These are phyloP conservation scores for Sylvilagus floridanus DNA, from an alignment of 2,797 vertebrate genomes.

Conservation along the genomic window DNA sequence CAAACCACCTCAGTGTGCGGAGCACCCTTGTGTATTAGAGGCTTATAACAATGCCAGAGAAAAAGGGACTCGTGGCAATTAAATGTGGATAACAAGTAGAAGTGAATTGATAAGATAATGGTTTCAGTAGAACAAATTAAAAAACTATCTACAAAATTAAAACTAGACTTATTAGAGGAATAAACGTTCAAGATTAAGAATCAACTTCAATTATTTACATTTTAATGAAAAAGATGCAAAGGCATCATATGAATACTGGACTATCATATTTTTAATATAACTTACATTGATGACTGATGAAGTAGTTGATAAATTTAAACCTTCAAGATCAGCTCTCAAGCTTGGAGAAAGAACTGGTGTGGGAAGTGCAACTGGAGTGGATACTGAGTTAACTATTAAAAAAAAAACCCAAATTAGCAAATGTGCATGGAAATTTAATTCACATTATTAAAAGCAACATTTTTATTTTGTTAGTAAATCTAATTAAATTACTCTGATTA, in stretches of 20 bases:
- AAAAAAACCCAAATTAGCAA: conserved; percentile 75
- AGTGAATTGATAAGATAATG: conserved; percentile 35
- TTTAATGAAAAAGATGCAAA: conserved; percentile 55
- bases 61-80: conserved; percentile 40
- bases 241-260: conserved; percentile 35
- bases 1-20: not conserved
- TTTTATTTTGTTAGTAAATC: conserved; percentile 69
- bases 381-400: conserved; percentile 89
- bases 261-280: conserved; percentile 66
- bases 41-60: not conserved
- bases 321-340: conserved; percentile 94
- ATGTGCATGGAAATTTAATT: conserved; percentile 73
- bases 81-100: conserved; percentile 26
- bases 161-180: conserved; percentile 5
- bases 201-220: conserved; percentile 6
- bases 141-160: conserved; percentile 59
- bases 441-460: conserved; percentile 73
- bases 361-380: conserved; percentile 85
- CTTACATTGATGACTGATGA: conserved; percentile 92
- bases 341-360: conserved; percentile 89
- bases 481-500: conserved; percentile 75
- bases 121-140: not conserved
- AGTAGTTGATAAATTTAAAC: conserved; percentile 92
- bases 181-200: conserved; percentile 16
- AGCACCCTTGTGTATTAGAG: conserved; percentile 10